These are phyloP conservation scores for Malurus cyaneus DNA, from an alignment of 2,113 vertebrate species.

Conservation along the genomic window DNA sequence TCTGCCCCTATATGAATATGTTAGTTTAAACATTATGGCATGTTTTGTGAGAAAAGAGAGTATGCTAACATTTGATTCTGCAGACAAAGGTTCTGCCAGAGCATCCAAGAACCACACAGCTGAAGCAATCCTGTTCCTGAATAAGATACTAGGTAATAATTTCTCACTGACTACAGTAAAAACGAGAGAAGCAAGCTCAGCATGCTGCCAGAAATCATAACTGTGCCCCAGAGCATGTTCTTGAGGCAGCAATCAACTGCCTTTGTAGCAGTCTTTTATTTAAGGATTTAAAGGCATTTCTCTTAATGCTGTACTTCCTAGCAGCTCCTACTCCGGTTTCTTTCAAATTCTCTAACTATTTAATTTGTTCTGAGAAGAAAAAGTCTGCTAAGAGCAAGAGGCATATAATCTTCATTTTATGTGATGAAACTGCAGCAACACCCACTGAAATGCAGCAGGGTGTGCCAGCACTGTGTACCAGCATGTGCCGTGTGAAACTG, in stretches of 20 bases:
- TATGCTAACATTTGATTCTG: not conserved
- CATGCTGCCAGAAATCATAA: accelerated
- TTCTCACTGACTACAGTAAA: not conserved
- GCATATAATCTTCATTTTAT: not conserved
- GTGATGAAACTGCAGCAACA: not conserved
- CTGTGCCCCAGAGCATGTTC: not conserved
- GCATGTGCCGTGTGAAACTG: not conserved
- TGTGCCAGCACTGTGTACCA: too few species aligned
- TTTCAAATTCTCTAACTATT: not conserved
- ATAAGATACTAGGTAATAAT: not conserved
- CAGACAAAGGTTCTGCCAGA: not conserved
- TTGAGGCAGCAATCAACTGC: not conserved
- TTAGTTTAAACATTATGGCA: not conserved
- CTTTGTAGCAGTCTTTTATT: not conserved
- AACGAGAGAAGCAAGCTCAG: not conserved
- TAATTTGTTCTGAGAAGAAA: not conserved
- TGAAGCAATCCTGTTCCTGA: not conserved
- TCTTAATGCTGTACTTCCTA: not conserved
- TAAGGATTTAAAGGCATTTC: not conserved
- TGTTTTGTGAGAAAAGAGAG: not conserved
- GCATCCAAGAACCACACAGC: not conserved
- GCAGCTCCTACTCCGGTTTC: not conserved
- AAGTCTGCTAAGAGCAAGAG: not conserved
- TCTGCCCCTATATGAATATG: not conserved
- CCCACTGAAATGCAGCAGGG: not conserved